Base-by-base conservation (phyloP, 2,797 vertebrate species). In the Mus caroli region DNA sequence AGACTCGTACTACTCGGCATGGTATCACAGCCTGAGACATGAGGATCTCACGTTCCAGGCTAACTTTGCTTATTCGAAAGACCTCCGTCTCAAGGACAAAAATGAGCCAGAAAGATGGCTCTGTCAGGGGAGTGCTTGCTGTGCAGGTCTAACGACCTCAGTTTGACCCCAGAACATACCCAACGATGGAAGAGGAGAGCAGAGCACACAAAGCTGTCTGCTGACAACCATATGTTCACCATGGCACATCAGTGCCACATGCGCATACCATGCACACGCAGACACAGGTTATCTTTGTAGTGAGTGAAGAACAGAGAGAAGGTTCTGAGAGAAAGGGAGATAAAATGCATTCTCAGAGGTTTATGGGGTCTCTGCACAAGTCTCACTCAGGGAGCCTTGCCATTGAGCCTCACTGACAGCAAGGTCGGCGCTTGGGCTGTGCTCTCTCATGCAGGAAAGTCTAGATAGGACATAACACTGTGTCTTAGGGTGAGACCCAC, bases 351-450 rank as follows among this genome's bases (percentile, higher is more conserved):
- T 88, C 22, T 31, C 34, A 90, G 43, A 31, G 92, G 58, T 78
- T 50, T 34, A 71, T 8, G 88, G 31, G 6, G 28, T 64, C 67
- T 34, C 67, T 56, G 90, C 84, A 56, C 11, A 92, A 67, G 89
- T n/a, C 71, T 95, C 58, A 76, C 46, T 86, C 90, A 91, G 62
- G 73, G 73, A 96, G 28, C 94, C 46, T 3, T 79, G 75, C 76
- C 75, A 77, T 80, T 95, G 93, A 95, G 92, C 83, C 91, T 93
- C 87, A 79, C 89, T 62, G 4, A 89, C 37, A 95, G 56, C 54
- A 37, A 52, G 79, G 46, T 75, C 69, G 75, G n/a, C 64, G 84
- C 56, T 95, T 52, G 71, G 71, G 82, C 69, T 88, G 37, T 78
- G 82, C 52, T 17, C 80, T 92, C 43, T 93, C 92, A 60, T 46